Evolutionary conservation across 2,797 vertebrate genomes (phyloP).

Genomic region (Otolemur crassicaudatus): DNA sequence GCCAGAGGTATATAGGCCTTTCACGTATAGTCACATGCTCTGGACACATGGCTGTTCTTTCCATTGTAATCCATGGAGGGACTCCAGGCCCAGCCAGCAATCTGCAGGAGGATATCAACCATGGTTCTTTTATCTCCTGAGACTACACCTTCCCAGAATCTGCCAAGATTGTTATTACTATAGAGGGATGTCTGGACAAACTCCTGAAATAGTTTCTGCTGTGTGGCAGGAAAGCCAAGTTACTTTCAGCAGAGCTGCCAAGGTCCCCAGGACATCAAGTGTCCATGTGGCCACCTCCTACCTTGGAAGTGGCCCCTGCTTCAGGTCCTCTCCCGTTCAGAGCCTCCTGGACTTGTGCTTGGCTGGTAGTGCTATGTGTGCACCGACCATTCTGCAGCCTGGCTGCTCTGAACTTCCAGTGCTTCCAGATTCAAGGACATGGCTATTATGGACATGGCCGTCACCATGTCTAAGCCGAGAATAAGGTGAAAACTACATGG

Average conservation of each 20-base stretch:
- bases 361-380: neutral
- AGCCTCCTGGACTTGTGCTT: neutral
- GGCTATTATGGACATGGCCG: neutral
- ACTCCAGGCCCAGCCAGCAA: slow-evolving; percentile 88
- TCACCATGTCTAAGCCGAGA: neutral
- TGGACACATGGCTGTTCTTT: slow-evolving; percentile 90
- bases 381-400: too few species aligned
- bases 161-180: slow-evolving; percentile 92
- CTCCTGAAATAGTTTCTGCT: slow-evolving; percentile 90
- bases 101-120: slow-evolving; percentile 80
- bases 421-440: neutral
- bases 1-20: too few species aligned
- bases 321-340: neutral
- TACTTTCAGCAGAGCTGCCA: slow-evolving; percentile 67
- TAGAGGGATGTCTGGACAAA: slow-evolving; percentile 85
- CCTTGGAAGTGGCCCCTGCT: neutral
- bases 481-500: neutral
- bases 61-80: slow-evolving; percentile 93
- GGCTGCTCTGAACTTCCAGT: neutral
- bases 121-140: slow-evolving; percentile 91
- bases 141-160: slow-evolving; percentile 91
- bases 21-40: neutral
- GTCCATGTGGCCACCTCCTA: neutral
- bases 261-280: neutral
- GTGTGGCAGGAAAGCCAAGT: slow-evolving; percentile 91